Evolutionary conservation across 2,797 vertebrate species (phyloP).

Genomic region (Malacoctenus gilli): DNA sequence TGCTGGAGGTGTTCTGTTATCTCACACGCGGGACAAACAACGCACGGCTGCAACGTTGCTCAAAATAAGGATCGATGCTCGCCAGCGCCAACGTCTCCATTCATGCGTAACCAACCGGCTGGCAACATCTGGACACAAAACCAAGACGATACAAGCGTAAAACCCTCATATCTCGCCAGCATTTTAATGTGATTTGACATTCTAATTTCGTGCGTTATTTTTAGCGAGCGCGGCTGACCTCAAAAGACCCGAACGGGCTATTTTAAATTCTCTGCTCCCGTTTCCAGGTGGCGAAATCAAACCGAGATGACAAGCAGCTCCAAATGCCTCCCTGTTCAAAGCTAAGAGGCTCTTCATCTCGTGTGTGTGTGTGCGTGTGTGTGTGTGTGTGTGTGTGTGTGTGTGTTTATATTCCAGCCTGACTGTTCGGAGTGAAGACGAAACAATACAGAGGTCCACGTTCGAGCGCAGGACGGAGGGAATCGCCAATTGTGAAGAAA

Average conservation of each 20-base stretch:
- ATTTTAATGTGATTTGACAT: neutral
- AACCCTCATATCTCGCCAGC: neutral
- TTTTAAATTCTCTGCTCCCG: constrained; percentile 20
- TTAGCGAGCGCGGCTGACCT: neutral
- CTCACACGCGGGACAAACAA: constrained; percentile 36
- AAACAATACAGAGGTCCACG: constrained; percentile 80
- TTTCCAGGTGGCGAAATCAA: constrained; percentile 2
- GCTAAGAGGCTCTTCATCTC: neutral
- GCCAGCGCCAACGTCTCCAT: no score
- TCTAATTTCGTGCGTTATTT: neutral
- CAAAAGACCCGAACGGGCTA: neutral
- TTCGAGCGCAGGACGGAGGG: constrained; percentile 85
- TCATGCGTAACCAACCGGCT: no score
- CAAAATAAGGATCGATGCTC: no score
- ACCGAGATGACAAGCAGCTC: constrained; percentile 7
- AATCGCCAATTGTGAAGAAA: constrained; percentile 86
- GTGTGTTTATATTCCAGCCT: constrained; percentile 77
- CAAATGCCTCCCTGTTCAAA: constrained; percentile 16
- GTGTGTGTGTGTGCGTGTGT: no score
- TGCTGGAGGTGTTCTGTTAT: constrained; percentile 19
- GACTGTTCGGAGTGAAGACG: constrained; percentile 89
- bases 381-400: no score
- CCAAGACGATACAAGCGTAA: no score
- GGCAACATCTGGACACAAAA: neutral
- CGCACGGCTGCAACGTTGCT: no score